Evolutionary conservation across 1,140 invertebrate genomes (phyloP), one percentile per base, ranked within the genome.

Genomic region (Platorchestia sp.): DNA sequence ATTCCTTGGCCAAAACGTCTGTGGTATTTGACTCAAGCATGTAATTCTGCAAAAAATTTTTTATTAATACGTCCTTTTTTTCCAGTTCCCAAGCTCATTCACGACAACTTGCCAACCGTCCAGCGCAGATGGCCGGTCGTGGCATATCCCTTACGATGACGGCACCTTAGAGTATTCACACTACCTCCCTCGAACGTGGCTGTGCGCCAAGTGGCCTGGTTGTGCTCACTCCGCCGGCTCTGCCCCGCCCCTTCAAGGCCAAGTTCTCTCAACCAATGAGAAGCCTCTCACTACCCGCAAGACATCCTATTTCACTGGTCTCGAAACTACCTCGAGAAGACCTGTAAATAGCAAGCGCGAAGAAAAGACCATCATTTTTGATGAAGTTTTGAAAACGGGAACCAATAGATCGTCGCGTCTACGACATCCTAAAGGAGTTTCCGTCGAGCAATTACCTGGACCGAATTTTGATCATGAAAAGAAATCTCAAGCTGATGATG

Each of bases 111-210:
- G 91, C 36, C 91, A 93, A 36, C 45, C 91, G 43, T 93, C 7
- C 6, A 14, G 43, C 0, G 45, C 6, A 0, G 91, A 47, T 40
- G 91, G 91, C 19, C 45, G 40, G 40, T 93, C 91, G 5, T 93
- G 91, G 91, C 91, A 93, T 36, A 93, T 93, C 91, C 91, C 91
- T 40, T 93, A 93, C 45, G 36, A 93, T n/a, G 45, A 93, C 45
- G 91, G 91, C 45, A 22, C 43, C 44, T 44, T 93, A 16, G 91
- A 93, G 91, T 14, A 40, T 5, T 93, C 91, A 14, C 47, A 93
- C 91, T 44, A 93, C 45, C 91, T 93, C 10, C 91, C 91, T 44
- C 43, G 45, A 0, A 41, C 91, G 43, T 93, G 91, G 91, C 91
- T 93, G 43, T 93, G 91, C 44, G 91, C 91, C 45, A 45, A 42